These are phyloP conservation scores for Argyrosomus japonicus DNA, from an alignment of 2,113 vertebrate species.

Conservation along the genomic window DNA sequence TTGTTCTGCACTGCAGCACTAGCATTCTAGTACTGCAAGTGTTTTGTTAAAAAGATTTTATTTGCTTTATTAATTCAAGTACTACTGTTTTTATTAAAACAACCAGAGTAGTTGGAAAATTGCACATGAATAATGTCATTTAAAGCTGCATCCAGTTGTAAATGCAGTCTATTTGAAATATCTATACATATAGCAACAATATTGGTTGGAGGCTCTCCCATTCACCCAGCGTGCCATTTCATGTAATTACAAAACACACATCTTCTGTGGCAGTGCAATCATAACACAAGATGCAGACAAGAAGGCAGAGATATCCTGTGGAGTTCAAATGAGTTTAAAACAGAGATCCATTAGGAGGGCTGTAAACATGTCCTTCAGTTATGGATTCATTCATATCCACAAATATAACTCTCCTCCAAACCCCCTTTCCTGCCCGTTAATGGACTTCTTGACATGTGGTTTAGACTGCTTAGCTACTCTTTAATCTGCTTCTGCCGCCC, in stretches of 20 bases:
- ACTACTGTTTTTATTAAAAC: background rate
- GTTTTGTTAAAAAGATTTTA: conserved; percentile 17
- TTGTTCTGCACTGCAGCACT: background rate
- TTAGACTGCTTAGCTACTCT: conserved; percentile 72
- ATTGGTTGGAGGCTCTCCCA: background rate
- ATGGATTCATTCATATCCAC: conserved; percentile 69
- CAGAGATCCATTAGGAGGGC: conserved; percentile 54
- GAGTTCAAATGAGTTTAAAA: conserved; percentile 59
- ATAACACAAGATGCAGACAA: conserved; percentile 41
- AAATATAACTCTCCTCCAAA: conserved; percentile 52
- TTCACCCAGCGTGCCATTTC: conserved; percentile 30
- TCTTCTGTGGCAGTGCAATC: conserved; percentile 57
- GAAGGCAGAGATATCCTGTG: conserved; percentile 41
- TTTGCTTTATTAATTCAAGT: conserved; percentile 22
- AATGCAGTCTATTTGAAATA: conserved; percentile 23
- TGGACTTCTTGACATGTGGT: conserved; percentile 74
- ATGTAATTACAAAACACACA: conserved; percentile 57
- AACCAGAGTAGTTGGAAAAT: background rate
- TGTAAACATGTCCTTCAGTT: conserved; percentile 73
- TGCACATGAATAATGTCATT: conserved; percentile 26
- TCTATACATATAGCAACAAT: conserved; percentile 2
- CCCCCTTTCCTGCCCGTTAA: conserved; percentile 61
- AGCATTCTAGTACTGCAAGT: background rate
- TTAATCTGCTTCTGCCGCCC: conserved; percentile 75
- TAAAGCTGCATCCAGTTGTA: conserved; percentile 20